phyloP scores from a whole-genome alignment of 1,140 invertebrate species.

The Pachypeltis micranthus region DNA sequence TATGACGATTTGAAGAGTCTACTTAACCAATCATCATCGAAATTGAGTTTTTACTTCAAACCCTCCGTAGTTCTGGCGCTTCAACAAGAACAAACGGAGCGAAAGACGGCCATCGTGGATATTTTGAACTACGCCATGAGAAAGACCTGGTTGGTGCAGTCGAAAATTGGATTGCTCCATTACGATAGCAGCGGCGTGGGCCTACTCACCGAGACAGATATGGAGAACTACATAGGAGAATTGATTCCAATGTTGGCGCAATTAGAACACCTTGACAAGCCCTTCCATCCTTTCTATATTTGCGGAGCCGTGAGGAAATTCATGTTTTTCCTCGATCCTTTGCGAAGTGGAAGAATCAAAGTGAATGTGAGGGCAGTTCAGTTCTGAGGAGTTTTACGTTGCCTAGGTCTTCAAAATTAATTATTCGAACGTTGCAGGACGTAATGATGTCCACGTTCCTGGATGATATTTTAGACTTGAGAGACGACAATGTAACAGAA shows the following conservation, averaged over 20 bases:
- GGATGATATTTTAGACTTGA: constrained; percentile 77
- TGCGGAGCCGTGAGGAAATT: constrained; percentile 92
- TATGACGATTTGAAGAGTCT: constrained; percentile 21
- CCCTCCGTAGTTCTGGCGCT: constrained; percentile 50
- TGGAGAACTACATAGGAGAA: constrained; percentile 91
- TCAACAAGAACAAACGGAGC: constrained; percentile 47
- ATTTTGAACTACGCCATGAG: constrained; percentile 93
- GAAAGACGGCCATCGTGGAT: constrained; percentile 47
- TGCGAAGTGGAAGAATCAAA: constrained; percentile 67
- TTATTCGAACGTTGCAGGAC: no score
- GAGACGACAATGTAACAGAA: constrained; percentile 72
- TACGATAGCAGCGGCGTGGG: constrained; percentile 90
- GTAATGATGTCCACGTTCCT: constrained; percentile 83
- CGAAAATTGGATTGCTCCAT: constrained; percentile 78
- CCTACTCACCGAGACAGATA: constrained; percentile 80
- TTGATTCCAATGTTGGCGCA: constrained; percentile 82
- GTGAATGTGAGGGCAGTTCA: background rate
- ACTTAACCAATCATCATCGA: constrained; percentile 67
- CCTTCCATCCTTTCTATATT: constrained; percentile 91
- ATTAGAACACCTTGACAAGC: constrained; percentile 77
- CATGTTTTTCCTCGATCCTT: constrained; percentile 86
- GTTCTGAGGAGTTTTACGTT: no score
- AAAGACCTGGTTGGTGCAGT: constrained; percentile 88
- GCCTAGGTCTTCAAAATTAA: no score
- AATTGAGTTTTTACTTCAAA: constrained; percentile 74